phyloP scores from a whole-genome alignment of 1,140 invertebrate species.

The Pantala flavescens region DNA sequence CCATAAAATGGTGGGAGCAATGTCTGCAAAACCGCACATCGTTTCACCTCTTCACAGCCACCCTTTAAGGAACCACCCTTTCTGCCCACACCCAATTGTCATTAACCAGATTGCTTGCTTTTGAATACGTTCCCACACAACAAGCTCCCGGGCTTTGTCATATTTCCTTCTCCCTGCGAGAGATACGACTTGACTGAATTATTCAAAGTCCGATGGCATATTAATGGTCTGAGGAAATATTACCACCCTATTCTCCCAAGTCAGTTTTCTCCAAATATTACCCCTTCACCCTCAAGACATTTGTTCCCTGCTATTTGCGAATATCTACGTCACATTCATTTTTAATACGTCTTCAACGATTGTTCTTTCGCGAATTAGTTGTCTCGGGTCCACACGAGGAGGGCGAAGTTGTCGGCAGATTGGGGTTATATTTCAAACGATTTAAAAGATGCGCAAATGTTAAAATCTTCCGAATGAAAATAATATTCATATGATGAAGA shows the following conservation, averaged over 20 bases:
- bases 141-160: background rate
- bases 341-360: too few species aligned
- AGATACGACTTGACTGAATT: slow-evolving; percentile 9
- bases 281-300: too few species aligned
- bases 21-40: background rate
- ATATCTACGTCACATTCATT: too few species aligned
- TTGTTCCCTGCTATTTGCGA: too few species aligned
- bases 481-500: too few species aligned
- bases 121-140: background rate
- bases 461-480: too few species aligned
- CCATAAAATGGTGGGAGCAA: too few species aligned
- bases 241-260: background rate
- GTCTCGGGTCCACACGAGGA: too few species aligned
- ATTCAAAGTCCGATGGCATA: slow-evolving; percentile 9
- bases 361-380: too few species aligned
- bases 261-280: background rate
- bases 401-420: too few species aligned
- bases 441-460: too few species aligned
- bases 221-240: slow-evolving; percentile 7
- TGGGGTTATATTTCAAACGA: too few species aligned
- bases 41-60: background rate
- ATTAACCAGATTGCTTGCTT: slow-evolving; percentile 5
- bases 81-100: background rate
- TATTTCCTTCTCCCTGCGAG: background rate
- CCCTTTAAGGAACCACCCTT: background rate